Evolutionary conservation across 1,140 invertebrate species (phyloP).

Genomic region (Listronotus bonariensis): DNA sequence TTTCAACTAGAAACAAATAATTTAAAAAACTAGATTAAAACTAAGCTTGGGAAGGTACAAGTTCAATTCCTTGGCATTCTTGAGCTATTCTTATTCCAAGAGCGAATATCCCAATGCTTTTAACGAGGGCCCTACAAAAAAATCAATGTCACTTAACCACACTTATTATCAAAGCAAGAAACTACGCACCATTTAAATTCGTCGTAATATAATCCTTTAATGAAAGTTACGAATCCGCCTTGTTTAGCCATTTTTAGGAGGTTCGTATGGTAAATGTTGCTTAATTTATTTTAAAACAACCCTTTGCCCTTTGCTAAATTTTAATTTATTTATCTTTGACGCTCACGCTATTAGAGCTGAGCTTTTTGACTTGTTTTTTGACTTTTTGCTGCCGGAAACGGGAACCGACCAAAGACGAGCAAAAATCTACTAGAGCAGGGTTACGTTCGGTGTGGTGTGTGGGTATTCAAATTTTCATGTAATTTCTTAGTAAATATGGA

Average conservation of each 20-base stretch:
- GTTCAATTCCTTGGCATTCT: conserved; percentile 68
- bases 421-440: too few species aligned
- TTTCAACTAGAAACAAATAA: conserved; percentile 14
- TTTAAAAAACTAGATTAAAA: conserved; percentile 12
- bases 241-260: conserved; percentile 43
- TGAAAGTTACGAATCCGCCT: conserved; percentile 44
- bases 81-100: conserved; percentile 69
- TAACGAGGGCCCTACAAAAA: conserved; percentile 68
- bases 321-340: too few species aligned
- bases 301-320: too few species aligned
- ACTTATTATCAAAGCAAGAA: conserved; percentile 25
- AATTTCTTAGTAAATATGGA: too few species aligned
- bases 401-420: too few species aligned
- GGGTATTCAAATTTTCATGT: too few species aligned
- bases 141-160: conserved; percentile 35
- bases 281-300: neutral
- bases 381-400: too few species aligned
- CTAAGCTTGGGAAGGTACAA: conserved; percentile 53
- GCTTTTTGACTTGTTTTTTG: too few species aligned
- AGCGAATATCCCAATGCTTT: conserved; percentile 70
- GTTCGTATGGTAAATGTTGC: neutral
- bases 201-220: conserved; percentile 59
- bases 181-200: conserved; percentile 61
- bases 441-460: too few species aligned
- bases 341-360: too few species aligned